phyloP scores from a whole-genome alignment of 2,113 vertebrate genomes.

The Spizaetus ornatus region DNA sequence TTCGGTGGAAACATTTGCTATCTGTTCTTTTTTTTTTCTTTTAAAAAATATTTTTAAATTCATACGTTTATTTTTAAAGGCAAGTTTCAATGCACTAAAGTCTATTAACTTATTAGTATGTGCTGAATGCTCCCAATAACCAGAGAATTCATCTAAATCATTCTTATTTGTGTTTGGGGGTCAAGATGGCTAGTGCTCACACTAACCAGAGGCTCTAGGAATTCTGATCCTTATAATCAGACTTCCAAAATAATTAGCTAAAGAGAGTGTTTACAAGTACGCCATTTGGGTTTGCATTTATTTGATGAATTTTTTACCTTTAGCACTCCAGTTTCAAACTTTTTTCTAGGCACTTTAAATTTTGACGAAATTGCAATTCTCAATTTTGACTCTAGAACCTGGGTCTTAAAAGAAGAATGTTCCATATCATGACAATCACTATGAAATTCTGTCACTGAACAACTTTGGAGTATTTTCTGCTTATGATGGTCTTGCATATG shows the following conservation, averaged over 20 bases:
- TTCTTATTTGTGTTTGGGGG: neutral
- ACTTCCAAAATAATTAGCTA: neutral
- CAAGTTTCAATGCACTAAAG: neutral
- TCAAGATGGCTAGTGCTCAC: neutral
- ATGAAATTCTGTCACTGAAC: neutral
- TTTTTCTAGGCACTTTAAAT: neutral
- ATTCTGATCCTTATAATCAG: neutral
- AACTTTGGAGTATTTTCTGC: neutral
- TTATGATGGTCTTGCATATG: neutral
- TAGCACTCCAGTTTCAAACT: neutral
- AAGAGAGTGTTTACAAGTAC: neutral
- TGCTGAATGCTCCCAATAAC: neutral
- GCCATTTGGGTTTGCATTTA: neutral
- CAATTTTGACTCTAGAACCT: neutral
- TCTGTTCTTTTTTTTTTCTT: neutral
- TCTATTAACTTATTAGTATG: neutral
- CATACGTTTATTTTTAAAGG: neutral
- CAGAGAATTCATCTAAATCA: neutral
- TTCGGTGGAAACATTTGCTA: neutral
- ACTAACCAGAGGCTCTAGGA: neutral
- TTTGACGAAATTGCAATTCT: neutral
- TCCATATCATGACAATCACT: neutral
- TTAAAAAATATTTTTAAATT: neutral
- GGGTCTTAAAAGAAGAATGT: neutral
- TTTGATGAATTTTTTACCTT: neutral